A percentile compares a stretch with the other conserved stretches of the same genome.
Evolutionary conservation across 2,888 invertebrate genomes (phyloP).

Genomic region (Brachyopa scutellaris): DNA sequence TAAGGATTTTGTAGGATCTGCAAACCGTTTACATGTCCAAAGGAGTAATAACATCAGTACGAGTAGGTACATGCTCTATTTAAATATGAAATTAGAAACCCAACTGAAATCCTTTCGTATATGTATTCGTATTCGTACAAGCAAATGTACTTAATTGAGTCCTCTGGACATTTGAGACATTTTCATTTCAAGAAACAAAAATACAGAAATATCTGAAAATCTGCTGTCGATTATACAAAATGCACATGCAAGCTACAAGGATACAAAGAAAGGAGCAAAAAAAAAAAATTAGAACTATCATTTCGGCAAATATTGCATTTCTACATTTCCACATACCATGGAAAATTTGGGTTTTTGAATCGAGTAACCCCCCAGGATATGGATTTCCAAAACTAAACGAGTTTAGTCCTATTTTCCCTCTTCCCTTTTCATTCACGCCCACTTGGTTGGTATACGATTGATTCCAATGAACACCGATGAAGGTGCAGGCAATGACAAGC

Average conservation of each 20-base stretch:
- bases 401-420: constrained; percentile 25
- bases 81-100: constrained; percentile 65
- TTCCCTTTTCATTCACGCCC: not conserved
- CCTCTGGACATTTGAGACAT: constrained; percentile 68
- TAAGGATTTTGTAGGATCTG: constrained; percentile 49
- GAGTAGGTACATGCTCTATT: constrained; percentile 42
- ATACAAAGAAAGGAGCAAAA: not conserved
- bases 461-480: constrained; percentile 53
- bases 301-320: constrained; percentile 54
- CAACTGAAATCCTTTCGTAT: constrained; percentile 60
- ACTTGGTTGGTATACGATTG: constrained; percentile 27
- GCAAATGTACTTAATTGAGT: constrained; percentile 67
- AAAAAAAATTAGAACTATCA: constrained; percentile 13
- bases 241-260: constrained; percentile 31
- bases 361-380: constrained; percentile 52
- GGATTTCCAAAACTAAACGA: constrained; percentile 63
- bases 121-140: constrained; percentile 49
- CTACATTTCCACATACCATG: constrained; percentile 17
- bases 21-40: constrained; percentile 57
- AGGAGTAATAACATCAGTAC: constrained; percentile 26
- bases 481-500: constrained; percentile 25
- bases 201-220: constrained; percentile 23
- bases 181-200: constrained; percentile 18
- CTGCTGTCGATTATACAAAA: constrained; percentile 41
- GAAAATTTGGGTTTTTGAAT: constrained; percentile 51